Evolutionary conservation across 2,113 vertebrate genomes (phyloP), one percentile per base, ranked within the genome.

Genomic region (Halcyon senegalensis): DNA sequence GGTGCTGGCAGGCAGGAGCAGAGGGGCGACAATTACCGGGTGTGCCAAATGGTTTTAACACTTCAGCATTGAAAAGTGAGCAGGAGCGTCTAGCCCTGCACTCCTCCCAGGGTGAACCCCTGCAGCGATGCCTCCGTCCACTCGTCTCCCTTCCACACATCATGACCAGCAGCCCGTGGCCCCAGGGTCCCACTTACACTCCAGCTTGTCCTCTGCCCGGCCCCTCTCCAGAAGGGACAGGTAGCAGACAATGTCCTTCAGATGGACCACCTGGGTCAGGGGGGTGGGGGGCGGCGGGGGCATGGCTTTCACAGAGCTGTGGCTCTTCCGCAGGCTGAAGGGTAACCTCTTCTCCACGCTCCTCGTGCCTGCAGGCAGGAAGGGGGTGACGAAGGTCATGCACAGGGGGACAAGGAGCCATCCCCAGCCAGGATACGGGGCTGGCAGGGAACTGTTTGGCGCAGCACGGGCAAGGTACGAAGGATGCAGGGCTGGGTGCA

Each of bases 211-310:
- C 87, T 99, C 99, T 31, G 99, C 98, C 12, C 97, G 99, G 16
- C 99, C 99, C 8, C 98, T 98, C 98, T 99, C 99, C 95, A 99
- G 97, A 89, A 99, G 98, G n/a, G 99, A 99, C 85, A 99, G 98
- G 98, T 99, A 99, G 96, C 99, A 99, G 83, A 99, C 98, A 1
- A 99, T 98, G 97, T 99, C 99, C 98, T 99, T 99, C 95, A 99
- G 98, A 83, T 98, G 99, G 74, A 99, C 99, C 50, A 98, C 97
- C 91, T 98, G 98, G 39, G 98, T 84, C 75, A 95, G 13, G 5
- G 93, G 86, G 30, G 53, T 16, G 1, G 98, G 94, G 5, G 96
- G 90, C 6, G 93, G 43, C 0, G 86, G 67, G 5, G 95, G 84
- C 13, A 91, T 44, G 3, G 89, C 62, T 79, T 97, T 97, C 93